Evolutionary conservation across 2,888 invertebrate genomes (phyloP), one percentile per base, ranked within the genome.

Genomic region (Ceriagrion tenellum): DNA sequence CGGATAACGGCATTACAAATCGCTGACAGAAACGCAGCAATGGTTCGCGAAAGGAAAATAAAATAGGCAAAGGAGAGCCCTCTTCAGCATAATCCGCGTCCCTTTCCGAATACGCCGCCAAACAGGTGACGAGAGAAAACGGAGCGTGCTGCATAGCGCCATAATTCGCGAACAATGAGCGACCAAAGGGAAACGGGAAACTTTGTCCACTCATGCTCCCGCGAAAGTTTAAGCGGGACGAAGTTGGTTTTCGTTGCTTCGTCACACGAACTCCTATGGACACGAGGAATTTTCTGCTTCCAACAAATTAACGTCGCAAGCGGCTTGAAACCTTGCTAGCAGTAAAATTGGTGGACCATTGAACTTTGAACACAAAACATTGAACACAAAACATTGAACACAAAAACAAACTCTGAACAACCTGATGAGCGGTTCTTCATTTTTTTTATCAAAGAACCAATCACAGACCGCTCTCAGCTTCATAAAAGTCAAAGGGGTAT

Each of bases 81-180:
- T 69, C 26, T 26, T 69, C n/a, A 69, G 69, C 69, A 69, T 69
- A 69, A 69, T 69, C 69, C 12, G 69, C 69, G 26, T n/a, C 69
- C 23, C n/a, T 26, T n/a, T 69, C 69, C 26, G n/a, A 69, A 23
- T 26, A n/a, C 12, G 69, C 69, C 12, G 69, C 26, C 26, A 12
- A 10, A 10, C 69, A 69, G 26, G 69, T n/a, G 69, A 69, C 69
- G 69, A 26, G 69, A n/a, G 69, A 10, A 69, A n/a, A 20, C 69
- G 20, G n/a, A 69, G 69, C n/a, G n/a, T 47, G 47, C 69, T 4
- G 26, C 47, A 69, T 69, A 10, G 69, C 69, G 69, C 69, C 69
- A 69, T 69, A 69, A 69, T 69, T 69, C 69, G n/a, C n/a, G n/a
- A 69, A 69, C 69, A 69, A 69, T 69, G 69, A 69, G 69, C 69